Conservation (phyloP, 2,113 vertebrate genomes). For the Gracilinanus agilis region DNA sequence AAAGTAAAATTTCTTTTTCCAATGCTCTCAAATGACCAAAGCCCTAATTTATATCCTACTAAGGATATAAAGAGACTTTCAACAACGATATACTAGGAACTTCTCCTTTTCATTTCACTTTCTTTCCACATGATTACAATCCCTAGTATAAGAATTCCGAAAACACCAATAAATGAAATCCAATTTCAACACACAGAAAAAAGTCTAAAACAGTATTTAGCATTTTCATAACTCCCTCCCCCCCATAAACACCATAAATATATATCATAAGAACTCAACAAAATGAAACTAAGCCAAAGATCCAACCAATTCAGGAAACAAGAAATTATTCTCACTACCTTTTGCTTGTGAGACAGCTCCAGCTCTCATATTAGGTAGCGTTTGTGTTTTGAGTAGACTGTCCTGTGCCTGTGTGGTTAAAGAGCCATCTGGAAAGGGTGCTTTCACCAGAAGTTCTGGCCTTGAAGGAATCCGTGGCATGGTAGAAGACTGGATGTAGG, state of each 20-base stretch:
- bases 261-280: neutral
- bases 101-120: neutral
- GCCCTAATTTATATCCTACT: neutral
- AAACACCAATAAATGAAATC: neutral
- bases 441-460: constrained; percentile 93
- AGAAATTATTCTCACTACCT: constrained; percentile 74
- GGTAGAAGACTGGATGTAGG: constrained; percentile 97
- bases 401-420: constrained; percentile 87
- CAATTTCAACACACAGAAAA: neutral
- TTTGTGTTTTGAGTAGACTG: constrained; percentile 85
- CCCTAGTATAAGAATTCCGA: neutral
- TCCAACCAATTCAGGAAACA: neutral
- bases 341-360: constrained; percentile 81
- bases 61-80: neutral
- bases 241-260: neutral
- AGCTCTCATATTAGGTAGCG: constrained; percentile 86
- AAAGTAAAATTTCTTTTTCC: neutral
- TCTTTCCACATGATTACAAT: neutral
- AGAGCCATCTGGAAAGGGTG: constrained; percentile 90
- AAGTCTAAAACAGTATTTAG: neutral
- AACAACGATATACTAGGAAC: neutral
- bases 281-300: neutral
- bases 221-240: neutral
- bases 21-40: neutral
- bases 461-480: constrained; percentile 92